phyloP scores from a whole-genome alignment of 2,113 vertebrate genomes.

The Hymenochirus boettgeri region DNA sequence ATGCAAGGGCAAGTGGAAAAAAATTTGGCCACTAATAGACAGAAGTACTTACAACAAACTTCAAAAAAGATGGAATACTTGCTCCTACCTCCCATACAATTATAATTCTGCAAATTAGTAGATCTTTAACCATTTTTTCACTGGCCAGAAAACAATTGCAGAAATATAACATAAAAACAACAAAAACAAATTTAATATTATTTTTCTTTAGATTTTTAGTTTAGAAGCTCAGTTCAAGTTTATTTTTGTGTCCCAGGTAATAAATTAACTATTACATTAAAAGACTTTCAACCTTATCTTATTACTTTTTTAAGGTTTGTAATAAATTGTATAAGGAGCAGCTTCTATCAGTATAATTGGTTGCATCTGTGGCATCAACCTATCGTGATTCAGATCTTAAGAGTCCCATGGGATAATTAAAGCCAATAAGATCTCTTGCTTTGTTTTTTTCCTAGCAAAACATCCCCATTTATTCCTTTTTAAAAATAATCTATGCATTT shows the following conservation, averaged over 20 bases:
- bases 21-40: too few species aligned
- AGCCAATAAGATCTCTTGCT: constrained; percentile 33
- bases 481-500: constrained; percentile 2
- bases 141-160: too few species aligned
- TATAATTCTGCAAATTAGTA: too few species aligned
- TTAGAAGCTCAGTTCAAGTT: too few species aligned
- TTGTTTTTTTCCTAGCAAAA: constrained; percentile 16
- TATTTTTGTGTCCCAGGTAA: constrained; percentile 37
- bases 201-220: too few species aligned
- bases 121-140: too few species aligned
- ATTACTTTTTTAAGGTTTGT: constrained; percentile 38
- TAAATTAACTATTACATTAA: constrained; percentile 36
- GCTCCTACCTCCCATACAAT: too few species aligned
- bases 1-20: too few species aligned
- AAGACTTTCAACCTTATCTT: constrained; percentile 39
- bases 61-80: too few species aligned
- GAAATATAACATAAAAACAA: too few species aligned
- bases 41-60: too few species aligned
- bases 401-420: constrained; percentile 37
- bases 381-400: constrained; percentile 39
- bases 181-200: too few species aligned
- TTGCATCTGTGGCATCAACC: constrained; percentile 32
- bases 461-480: constrained; percentile 26
- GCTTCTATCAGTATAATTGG: constrained; percentile 37
- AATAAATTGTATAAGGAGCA: constrained; percentile 40